Conservation (phyloP, 2,113 vertebrate genomes). For the Ceuthmochares aereus region DNA sequence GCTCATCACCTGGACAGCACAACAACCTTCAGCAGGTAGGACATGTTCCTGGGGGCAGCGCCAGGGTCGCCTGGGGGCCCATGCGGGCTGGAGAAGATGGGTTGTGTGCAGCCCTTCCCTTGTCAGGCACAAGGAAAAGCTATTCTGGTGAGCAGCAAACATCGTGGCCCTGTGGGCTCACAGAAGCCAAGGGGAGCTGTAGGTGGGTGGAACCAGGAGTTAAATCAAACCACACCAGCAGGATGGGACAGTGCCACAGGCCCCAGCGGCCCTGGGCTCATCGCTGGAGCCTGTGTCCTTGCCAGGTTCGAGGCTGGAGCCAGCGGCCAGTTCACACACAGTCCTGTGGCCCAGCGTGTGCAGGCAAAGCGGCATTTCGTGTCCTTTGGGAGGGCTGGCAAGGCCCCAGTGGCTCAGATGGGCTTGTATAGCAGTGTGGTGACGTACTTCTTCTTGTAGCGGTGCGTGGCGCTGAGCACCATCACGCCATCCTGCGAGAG, state of each 20-base stretch:
- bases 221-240: conserved; percentile 69
- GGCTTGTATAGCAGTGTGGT: conserved; percentile 87
- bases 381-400: neutral
- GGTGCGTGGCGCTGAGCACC: conserved; percentile 96
- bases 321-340: conserved; percentile 33
- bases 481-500: conserved; percentile 90
- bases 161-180: neutral
- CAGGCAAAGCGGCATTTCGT: conserved; percentile 51
- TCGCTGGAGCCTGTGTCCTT: neutral
- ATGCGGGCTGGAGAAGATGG: neutral
- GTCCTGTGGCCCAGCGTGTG: conserved; percentile 43
- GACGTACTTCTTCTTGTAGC: conserved; percentile 99
- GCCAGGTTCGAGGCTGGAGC: neutral
- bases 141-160: conserved; percentile 32
- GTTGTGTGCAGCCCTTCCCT: neutral
- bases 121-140: neutral
- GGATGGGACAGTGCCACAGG: conserved; percentile 55
- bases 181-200: conserved; percentile 51
- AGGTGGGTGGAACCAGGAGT: neutral
- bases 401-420: conserved; percentile 59
- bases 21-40: neutral
- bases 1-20: neutral
- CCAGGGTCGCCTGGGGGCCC: neutral
- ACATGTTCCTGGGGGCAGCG: neutral
- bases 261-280: neutral